phyloP scores from a whole-genome alignment of 2,113 vertebrate species.

The Scortum barcoo region DNA sequence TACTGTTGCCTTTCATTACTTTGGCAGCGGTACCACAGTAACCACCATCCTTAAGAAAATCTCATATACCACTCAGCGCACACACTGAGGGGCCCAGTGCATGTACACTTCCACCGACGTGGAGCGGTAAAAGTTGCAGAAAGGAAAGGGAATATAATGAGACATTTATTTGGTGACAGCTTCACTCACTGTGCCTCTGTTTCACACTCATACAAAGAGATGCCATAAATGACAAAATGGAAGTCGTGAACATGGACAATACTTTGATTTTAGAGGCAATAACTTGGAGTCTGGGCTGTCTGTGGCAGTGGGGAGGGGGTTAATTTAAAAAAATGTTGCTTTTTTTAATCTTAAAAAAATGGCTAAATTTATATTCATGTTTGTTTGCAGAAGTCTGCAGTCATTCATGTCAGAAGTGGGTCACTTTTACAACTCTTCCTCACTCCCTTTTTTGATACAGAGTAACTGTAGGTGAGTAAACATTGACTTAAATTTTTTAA shows the following conservation, averaged over 20 bases:
- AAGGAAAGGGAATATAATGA: slow-evolving; percentile 63
- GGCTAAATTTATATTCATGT: not conserved
- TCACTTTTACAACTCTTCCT: slow-evolving; percentile 37
- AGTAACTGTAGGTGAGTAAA: slow-evolving; percentile 68
- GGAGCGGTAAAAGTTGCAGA: slow-evolving; percentile 47
- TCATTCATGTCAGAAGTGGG: not conserved
- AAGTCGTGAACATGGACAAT: slow-evolving; percentile 49
- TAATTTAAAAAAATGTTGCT: not conserved
- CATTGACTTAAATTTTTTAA: slow-evolving; percentile 72
- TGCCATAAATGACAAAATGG: slow-evolving; percentile 53
- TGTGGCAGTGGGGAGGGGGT: not conserved
- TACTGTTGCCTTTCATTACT: slow-evolving; percentile 67
- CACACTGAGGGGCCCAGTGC: slow-evolving; percentile 47
- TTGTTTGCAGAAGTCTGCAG: slow-evolving; percentile 7
- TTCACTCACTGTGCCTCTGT: slow-evolving; percentile 56
- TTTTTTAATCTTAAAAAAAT: not conserved
- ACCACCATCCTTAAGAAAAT: slow-evolving; percentile 62
- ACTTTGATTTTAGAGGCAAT: slow-evolving; percentile 50
- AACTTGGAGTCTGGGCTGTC: slow-evolving; percentile 14
- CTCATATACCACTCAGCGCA: slow-evolving; percentile 68
- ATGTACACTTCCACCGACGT: slow-evolving; percentile 19
- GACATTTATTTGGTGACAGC: slow-evolving; percentile 77
- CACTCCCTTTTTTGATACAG: slow-evolving; percentile 17
- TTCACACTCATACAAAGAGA: slow-evolving; percentile 53
- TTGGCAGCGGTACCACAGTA: slow-evolving; percentile 70